A percentile compares a stretch with the other conserved stretches of the same genome.
phyloP scores from a whole-genome alignment of 30 jellyfish, hydroid and myxozoan genomes.

The Hydra vulgaris region DNA sequence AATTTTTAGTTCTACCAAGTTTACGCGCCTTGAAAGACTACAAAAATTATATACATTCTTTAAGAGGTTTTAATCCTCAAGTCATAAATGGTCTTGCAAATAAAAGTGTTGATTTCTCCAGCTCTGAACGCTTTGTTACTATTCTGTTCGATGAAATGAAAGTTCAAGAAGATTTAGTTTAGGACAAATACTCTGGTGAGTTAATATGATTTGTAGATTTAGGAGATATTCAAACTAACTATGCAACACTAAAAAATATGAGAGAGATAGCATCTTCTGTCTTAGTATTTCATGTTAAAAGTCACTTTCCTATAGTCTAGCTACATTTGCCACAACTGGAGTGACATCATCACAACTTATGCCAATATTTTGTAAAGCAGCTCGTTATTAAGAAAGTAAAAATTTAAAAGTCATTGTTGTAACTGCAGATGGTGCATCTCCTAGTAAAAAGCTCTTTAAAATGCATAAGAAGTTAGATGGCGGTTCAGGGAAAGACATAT shows the following conservation, averaged over 20 bases:
- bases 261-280: conserved; percentile 46
- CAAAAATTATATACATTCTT: conserved; percentile 25
- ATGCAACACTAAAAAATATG: conserved; percentile 28
- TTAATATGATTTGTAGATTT: conserved; percentile 27
- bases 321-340: conserved; percentile 44
- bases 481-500: conserved; percentile 2
- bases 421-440: conserved; percentile 41
- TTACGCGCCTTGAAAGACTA: conserved; percentile 30
- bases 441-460: not conserved
- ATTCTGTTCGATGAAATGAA: conserved; percentile 46
- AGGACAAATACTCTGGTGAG: conserved; percentile 10
- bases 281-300: conserved; percentile 33
- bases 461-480: conserved; percentile 18
- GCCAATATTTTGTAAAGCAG: conserved; percentile 53
- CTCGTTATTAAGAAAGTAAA: conserved; percentile 20
- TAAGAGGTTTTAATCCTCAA: conserved; percentile 43
- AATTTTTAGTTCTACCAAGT: conserved; percentile 37
- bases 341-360: conserved; percentile 40
- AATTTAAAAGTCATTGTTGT: conserved; percentile 42
- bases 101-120: conserved; percentile 13
- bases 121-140: conserved; percentile 21
- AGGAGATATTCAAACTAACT: conserved; percentile 21
- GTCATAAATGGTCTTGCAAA: conserved; percentile 16
- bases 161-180: conserved; percentile 37
- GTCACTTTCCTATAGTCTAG: conserved; percentile 42